Evolutionary conservation across 2,888 invertebrate genomes (phyloP).

Genomic region (Hoplodrina ambigua): DNA sequence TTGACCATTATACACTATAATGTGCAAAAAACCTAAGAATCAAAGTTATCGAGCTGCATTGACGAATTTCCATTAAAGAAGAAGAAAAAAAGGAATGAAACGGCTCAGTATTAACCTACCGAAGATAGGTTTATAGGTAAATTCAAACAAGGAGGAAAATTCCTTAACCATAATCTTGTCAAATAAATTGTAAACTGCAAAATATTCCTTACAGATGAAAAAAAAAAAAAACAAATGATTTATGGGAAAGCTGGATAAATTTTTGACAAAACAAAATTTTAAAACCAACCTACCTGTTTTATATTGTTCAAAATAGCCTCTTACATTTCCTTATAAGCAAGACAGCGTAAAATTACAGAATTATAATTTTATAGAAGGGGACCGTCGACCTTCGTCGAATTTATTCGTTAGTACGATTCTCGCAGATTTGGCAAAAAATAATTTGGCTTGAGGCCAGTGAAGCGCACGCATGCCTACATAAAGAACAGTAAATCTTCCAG

Average conservation of each 20-base stretch:
- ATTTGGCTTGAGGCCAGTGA: constrained; percentile 65
- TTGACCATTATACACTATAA: too few species aligned
- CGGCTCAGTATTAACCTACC: too few species aligned
- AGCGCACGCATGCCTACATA: constrained; percentile 71
- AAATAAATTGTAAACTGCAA: constrained; percentile 9
- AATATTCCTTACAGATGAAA: constrained; percentile 1
- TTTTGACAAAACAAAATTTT: constrained; percentile 2
- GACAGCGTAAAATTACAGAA: constrained; percentile 57
- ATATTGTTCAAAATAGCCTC: constrained; percentile 12
- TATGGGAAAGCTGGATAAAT: not conserved
- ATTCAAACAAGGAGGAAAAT: not conserved
- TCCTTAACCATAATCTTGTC: not conserved
- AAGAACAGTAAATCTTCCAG: constrained; percentile 74
- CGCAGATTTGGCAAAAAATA: constrained; percentile 83
- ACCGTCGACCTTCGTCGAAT: constrained; percentile 74
- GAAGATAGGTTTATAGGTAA: too few species aligned
- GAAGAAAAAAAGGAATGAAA: too few species aligned
- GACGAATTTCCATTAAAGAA: too few species aligned
- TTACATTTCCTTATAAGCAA: constrained; percentile 33
- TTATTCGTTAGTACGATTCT: constrained; percentile 75
- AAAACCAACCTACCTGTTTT: not conserved
- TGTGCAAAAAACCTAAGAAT: too few species aligned
- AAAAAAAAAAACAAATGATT: constrained; percentile 19
- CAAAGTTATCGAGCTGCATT: too few species aligned
- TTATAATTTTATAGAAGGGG: constrained; percentile 69